Evolutionary conservation across 2,888 invertebrate species (phyloP), one percentile per base, ranked within the genome.

Genomic region (Tenthredo livida): DNA sequence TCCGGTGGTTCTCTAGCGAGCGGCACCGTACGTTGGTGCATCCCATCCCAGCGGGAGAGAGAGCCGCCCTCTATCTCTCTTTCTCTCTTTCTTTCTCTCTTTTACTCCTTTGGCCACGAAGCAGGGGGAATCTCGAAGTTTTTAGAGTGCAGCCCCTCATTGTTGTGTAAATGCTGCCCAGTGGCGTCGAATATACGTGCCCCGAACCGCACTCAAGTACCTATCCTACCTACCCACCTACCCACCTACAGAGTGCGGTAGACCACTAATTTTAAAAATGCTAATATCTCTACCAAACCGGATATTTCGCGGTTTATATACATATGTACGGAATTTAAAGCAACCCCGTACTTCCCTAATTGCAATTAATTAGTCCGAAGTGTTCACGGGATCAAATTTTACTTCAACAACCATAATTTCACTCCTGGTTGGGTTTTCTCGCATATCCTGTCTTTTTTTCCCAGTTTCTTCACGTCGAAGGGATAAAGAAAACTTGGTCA

Each of bases 161-260:
- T 93, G 92, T 93, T 93, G 92, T 92, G 92, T 92, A 92, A 93
- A 93, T 93, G 90, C 90, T 88, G 90, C 89, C 91, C 93, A 93
- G 93, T 93, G 92, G 92, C 91, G 92, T 91, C 91, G 91, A 47
- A 47, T 33, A 67, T 33, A 33, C 33, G 67, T 61, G 50, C 25
- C 37, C 15, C 40, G 37, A 80, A 90, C 89, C 90, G 89, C 87
- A 89, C 89, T 89, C 54, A 15, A 73, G 67, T 67, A 67, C 33
- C 25, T 61, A n/a, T 58, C 17, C n/a, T 58, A 21, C 9, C 58
- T 58, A 17, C 21, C 21, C 9, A 58, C 58, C 54, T n/a, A 6
- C 33, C 15, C 40, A 70, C 40, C 75, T 75, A 29, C 47, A 78
- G n/a, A 58, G 54, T 43, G 47, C 47, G 61, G 80, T 80, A 37